phyloP scores from a whole-genome alignment of 2,113 vertebrate genomes.

The Scomber japonicus region DNA sequence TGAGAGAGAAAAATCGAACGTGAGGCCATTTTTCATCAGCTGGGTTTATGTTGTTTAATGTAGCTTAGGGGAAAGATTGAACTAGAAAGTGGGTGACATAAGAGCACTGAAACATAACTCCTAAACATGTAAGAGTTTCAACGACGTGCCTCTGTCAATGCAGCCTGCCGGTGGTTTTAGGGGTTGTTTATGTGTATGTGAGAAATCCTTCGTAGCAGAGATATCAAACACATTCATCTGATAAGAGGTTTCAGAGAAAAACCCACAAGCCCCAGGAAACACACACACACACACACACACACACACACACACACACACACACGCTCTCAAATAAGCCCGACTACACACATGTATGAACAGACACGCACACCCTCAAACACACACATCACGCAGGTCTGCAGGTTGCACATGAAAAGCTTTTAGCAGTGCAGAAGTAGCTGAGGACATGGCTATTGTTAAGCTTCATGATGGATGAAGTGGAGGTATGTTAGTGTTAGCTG shows the following conservation, averaged over 20 bases:
- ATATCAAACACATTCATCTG: slow-evolving; percentile 86
- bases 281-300: slow-evolving; percentile 30
- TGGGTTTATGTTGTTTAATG: slow-evolving; percentile 31
- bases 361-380: slow-evolving; percentile 26
- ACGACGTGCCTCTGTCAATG: slow-evolving; percentile 27
- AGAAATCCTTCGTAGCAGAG: slow-evolving; percentile 77
- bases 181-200: slow-evolving; percentile 75
- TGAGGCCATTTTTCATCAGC: slow-evolving; percentile 46
- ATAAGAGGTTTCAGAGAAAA: slow-evolving; percentile 74
- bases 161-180: slow-evolving; percentile 54
- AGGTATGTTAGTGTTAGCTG: slow-evolving; percentile 90
- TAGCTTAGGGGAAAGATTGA: slow-evolving; percentile 28
- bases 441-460: slow-evolving; percentile 87
- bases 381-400: slow-evolving; percentile 66
- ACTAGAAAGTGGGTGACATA: slow-evolving; percentile 28
- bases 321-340: too few species aligned
- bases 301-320: slow-evolving; percentile 17
- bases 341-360: slow-evolving; percentile 6
- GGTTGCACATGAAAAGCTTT: slow-evolving; percentile 88
- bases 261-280: slow-evolving; percentile 44
- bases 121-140: slow-evolving; percentile 64
- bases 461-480: slow-evolving; percentile 88
- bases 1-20: slow-evolving; percentile 19
- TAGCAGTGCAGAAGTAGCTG: slow-evolving; percentile 82
- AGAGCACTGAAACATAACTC: slow-evolving; percentile 70